phyloP scores from a whole-genome alignment of 2,113 vertebrate genomes.

The Sorex araneus region DNA sequence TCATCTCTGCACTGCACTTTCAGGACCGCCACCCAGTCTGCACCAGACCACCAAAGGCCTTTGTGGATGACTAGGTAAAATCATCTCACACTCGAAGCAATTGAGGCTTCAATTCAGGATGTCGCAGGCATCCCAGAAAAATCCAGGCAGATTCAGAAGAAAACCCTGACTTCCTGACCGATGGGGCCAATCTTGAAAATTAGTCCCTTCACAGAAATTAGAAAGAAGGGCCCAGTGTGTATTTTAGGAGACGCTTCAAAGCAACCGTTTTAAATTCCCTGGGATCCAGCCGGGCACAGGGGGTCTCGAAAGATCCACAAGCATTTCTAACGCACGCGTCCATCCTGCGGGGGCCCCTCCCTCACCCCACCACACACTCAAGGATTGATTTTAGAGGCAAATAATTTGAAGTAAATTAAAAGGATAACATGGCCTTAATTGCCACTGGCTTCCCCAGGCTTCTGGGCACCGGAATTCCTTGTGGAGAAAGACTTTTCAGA shows the following conservation, averaged over 20 bases:
- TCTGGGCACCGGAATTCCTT: constrained; percentile 80
- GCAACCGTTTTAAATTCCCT: constrained; percentile 66
- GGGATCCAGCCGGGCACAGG: constrained; percentile 37
- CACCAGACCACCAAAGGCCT: constrained; percentile 72
- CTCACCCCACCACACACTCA: constrained; percentile 57
- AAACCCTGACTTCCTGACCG: constrained; percentile 75
- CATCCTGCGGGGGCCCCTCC: constrained; percentile 65
- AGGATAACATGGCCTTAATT: constrained; percentile 82
- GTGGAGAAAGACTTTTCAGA: constrained; percentile 79
- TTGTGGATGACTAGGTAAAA: constrained; percentile 64
- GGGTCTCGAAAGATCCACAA: constrained; percentile 69
- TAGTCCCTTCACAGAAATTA: constrained; percentile 55
- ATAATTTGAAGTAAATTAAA: constrained; percentile 82
- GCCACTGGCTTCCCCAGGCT: constrained; percentile 76
- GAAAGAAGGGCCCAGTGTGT: constrained; percentile 78
- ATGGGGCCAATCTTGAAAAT: constrained; percentile 79
- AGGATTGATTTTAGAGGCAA: constrained; percentile 78
- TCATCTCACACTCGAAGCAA: constrained; percentile 23
- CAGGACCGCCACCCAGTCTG: constrained; percentile 62
- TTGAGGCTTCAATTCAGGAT: constrained; percentile 3
- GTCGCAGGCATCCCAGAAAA: constrained; percentile 38
- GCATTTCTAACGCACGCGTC: constrained; percentile 70
- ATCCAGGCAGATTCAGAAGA: constrained; percentile 33
- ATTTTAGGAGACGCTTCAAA: constrained; percentile 78
- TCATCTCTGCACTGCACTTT: constrained; percentile 64